phyloP scores from a whole-genome alignment of 1,140 invertebrate species.

The Tetraneura akinire region DNA sequence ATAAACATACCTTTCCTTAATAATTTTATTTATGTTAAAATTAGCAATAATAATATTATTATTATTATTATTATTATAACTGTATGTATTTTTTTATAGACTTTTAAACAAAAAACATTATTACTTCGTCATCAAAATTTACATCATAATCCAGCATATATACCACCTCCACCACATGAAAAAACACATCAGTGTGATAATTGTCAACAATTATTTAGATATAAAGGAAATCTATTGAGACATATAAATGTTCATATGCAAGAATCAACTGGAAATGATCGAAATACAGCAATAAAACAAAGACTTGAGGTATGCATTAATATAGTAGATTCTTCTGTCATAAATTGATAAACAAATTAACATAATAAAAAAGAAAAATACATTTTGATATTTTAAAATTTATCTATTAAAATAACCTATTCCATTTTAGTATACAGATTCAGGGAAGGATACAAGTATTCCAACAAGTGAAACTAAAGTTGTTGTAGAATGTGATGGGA shows the following conservation, averaged over 20 bases:
- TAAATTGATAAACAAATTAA: no score
- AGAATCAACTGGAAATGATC: slow-evolving; percentile 67
- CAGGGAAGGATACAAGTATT: slow-evolving; percentile 58
- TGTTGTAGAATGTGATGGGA: slow-evolving; percentile 69
- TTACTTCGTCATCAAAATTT: slow-evolving; percentile 89
- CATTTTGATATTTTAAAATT: no score
- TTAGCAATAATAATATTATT: no score
- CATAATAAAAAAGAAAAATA: no score
- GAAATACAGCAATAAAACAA: slow-evolving; percentile 66
- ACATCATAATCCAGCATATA: slow-evolving; percentile 89
- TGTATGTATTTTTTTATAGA: no score
- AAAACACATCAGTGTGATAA: slow-evolving; percentile 89
- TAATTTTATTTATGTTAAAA: not conserved
- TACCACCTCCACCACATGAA: slow-evolving; percentile 84
- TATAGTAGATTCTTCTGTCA: no score
- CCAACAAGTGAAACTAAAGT: slow-evolving; percentile 62
- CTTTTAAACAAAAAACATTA: slow-evolving; percentile 87
- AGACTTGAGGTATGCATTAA: slow-evolving; percentile 28
- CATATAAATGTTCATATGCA: slow-evolving; percentile 90
- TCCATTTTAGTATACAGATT: slow-evolving; percentile 36
- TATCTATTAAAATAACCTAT: no score
- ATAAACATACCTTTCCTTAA: not conserved
- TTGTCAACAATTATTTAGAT: slow-evolving; percentile 81
- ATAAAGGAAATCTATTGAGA: slow-evolving; percentile 91
- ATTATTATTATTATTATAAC: no score